phyloP scores from a whole-genome alignment of 2,113 vertebrate genomes.

The Paracanthobrama guichenoti region DNA sequence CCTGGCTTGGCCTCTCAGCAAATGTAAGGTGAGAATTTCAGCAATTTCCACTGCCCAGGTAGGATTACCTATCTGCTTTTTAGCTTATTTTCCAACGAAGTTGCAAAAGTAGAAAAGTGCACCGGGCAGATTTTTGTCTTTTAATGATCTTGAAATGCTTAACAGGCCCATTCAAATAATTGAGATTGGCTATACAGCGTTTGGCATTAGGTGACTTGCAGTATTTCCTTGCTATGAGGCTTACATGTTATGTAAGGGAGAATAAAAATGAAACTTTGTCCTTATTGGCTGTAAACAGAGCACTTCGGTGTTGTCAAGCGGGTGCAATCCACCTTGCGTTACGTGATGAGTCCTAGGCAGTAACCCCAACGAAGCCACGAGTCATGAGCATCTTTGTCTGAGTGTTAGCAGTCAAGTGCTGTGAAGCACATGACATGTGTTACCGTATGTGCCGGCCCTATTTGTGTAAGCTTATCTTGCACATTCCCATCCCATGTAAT shows the following conservation, averaged over 20 bases:
- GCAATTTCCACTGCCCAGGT: conserved; percentile 10
- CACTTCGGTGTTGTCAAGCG: neutral
- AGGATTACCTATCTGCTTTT: conserved; percentile 4
- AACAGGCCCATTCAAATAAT: neutral
- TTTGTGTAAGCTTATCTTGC: conserved; percentile 57
- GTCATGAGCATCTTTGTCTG: neutral
- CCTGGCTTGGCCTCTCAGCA: neutral
- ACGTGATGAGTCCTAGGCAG: neutral
- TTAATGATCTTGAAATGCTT: neutral
- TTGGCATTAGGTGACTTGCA: conserved; percentile 11
- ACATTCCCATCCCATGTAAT: conserved; percentile 58
- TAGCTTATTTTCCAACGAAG: neutral
- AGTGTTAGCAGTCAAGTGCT: neutral
- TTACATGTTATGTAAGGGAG: conserved; percentile 58
- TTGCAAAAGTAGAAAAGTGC: conserved; percentile 14
- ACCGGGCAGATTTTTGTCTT: conserved; percentile 3
- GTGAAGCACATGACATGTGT: conserved; percentile 57
- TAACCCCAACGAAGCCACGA: no score
- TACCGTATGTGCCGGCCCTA: neutral
- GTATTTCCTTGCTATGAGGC: conserved; percentile 45
- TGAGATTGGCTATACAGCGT: neutral
- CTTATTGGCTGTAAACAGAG: conserved; percentile 20
- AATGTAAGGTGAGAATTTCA: conserved; percentile 31
- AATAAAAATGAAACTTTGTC: conserved; percentile 50
- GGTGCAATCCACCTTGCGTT: neutral